These are phyloP conservation scores for Metacarcinus magister DNA, from an alignment of 2,888 invertebrate species.

Conservation along the genomic window DNA sequence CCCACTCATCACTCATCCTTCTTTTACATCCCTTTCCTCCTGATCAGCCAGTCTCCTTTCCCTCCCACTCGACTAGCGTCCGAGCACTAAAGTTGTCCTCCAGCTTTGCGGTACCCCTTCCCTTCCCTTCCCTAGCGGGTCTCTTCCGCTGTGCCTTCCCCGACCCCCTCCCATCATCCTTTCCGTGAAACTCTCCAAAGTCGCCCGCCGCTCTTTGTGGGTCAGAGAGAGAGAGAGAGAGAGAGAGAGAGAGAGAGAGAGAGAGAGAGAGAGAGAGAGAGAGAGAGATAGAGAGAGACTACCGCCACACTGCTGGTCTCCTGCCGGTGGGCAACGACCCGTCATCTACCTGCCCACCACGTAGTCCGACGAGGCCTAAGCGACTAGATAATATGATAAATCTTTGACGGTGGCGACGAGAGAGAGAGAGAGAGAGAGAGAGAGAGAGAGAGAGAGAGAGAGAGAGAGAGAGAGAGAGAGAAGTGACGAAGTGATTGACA, in stretches of 20 bases:
- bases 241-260: constrained; percentile 22
- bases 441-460: constrained; percentile 26
- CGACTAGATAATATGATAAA: neutral
- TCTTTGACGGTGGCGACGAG: neutral
- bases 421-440: neutral
- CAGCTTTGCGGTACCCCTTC: neutral
- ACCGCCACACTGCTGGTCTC: neutral
- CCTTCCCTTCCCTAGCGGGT: too few species aligned
- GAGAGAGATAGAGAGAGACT: constrained; percentile 22
- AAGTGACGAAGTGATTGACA: neutral
- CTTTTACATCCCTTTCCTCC: neutral
- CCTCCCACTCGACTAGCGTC: neutral
- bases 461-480: neutral
- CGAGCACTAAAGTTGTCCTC: neutral
- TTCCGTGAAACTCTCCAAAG: neutral
- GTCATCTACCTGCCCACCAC: neutral
- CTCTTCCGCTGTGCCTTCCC: neutral
- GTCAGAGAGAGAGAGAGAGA: constrained; percentile 41
- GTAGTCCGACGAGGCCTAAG: neutral
- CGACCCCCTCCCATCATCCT: neutral
- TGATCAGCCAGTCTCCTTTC: neutral
- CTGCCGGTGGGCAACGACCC: neutral
- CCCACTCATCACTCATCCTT: neutral
- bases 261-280: neutral
- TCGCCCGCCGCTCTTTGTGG: constrained; percentile 33